phyloP scores from a whole-genome alignment of 2,113 vertebrate genomes.

The Okapia johnstoni region DNA sequence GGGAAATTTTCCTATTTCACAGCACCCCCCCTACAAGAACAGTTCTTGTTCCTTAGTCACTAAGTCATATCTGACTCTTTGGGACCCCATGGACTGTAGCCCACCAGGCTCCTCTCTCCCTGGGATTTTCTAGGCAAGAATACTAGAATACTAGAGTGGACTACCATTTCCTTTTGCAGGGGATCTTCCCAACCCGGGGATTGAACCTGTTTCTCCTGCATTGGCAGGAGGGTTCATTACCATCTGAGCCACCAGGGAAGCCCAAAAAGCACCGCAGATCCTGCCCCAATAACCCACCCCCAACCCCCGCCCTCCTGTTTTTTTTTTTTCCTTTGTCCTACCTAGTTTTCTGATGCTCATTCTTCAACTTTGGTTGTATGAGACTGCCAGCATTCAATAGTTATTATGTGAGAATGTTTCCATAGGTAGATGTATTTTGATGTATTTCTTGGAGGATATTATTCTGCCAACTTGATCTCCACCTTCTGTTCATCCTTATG shows the following conservation, averaged over 20 bases:
- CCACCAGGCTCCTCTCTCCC: not conserved
- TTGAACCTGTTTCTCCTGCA: not conserved
- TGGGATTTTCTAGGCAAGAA: not conserved
- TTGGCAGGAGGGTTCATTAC: not conserved
- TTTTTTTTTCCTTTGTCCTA: not conserved
- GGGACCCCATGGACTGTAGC: not conserved
- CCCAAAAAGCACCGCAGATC: not conserved
- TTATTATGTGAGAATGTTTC: not conserved
- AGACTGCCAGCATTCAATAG: not conserved
- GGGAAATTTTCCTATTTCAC: not conserved
- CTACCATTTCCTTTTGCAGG: not conserved
- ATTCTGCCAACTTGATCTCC: not conserved
- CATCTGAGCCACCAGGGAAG: not conserved
- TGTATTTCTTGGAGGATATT: not conserved
- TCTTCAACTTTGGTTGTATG: not conserved
- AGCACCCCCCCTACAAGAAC: not conserved
- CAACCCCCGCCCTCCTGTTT: fast-evolving
- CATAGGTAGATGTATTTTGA: not conserved
- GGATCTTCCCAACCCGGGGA: not conserved
- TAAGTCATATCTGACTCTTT: not conserved
- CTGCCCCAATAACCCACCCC: not conserved
- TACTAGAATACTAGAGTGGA: not conserved
- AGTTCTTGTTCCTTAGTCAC: not conserved
- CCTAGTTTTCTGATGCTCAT: not conserved
- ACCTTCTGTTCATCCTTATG: not conserved